Percentiles rank a stretch among this genome's conserved stretches.
phyloP scores from a whole-genome alignment of 2,888 invertebrate species.

The Coremacera marginata region DNA sequence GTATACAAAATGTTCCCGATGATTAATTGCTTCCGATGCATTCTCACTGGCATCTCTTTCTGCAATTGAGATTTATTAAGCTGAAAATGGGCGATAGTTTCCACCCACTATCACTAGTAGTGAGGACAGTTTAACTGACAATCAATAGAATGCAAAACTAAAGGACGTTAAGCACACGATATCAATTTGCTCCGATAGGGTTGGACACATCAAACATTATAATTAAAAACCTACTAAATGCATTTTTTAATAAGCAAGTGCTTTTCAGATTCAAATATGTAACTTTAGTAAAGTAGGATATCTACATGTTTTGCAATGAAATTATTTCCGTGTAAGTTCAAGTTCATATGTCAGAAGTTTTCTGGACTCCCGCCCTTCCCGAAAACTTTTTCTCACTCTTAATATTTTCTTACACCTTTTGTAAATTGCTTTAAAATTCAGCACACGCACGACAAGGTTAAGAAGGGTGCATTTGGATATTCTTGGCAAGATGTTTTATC shows the following conservation, averaged over 20 bases:
- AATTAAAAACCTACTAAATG: background rate
- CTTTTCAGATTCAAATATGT: no score
- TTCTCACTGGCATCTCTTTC: background rate
- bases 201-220: background rate
- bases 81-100: background rate
- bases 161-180: background rate
- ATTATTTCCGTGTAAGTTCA: no score
- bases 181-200: background rate
- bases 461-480: no score
- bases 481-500: no score
- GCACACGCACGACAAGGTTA: no score
- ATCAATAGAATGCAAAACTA: conserved; percentile 8
- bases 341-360: no score
- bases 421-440: no score
- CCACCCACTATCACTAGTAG: background rate
- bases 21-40: conserved; percentile 33
- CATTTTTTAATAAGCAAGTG: background rate
- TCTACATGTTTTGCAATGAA: no score
- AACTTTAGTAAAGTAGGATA: no score
- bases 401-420: no score
- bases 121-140: conserved; percentile 6
- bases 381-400: no score
- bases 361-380: no score
- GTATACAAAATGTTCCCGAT: conserved; percentile 5
- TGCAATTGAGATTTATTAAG: conserved; percentile 30